These are phyloP conservation scores for Drosophila imparisetae DNA, from an alignment of 2,888 invertebrate genomes.

Conservation along the genomic window DNA sequence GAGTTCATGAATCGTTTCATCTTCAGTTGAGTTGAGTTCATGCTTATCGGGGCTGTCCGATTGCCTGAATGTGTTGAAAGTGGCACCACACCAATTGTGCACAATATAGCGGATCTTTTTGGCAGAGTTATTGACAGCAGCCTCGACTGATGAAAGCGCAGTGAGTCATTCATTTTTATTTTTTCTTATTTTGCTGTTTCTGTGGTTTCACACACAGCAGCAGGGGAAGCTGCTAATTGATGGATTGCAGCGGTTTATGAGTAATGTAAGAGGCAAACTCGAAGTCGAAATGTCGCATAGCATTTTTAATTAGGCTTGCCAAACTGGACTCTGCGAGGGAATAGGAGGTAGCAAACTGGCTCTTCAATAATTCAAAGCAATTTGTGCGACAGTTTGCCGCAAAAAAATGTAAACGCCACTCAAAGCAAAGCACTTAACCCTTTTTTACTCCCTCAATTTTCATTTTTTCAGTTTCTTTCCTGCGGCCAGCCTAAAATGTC, in stretches of 20 bases:
- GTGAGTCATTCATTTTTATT: conserved; percentile 60
- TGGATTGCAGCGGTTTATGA: conserved; percentile 68
- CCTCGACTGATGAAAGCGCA: conserved; percentile 55
- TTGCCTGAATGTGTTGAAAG: conserved; percentile 40
- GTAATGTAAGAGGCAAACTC: conserved; percentile 47
- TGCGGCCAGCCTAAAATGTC: conserved; percentile 54
- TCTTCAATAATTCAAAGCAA: conserved; percentile 76
- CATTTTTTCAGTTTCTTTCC: conserved; percentile 7
- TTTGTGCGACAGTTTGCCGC: conserved; percentile 75
- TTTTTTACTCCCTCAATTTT: conserved; percentile 38
- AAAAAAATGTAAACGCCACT: conserved; percentile 66
- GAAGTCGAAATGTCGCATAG: conserved; percentile 43
- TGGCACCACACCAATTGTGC: conserved; percentile 52
- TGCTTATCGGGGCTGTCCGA: conserved; percentile 49
- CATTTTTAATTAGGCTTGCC: conserved; percentile 69
- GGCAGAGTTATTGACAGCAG: conserved; percentile 74
- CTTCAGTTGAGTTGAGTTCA: conserved; percentile 19
- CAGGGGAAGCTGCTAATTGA: conserved; percentile 68
- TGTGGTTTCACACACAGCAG: conserved; percentile 38
- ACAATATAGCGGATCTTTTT: conserved; percentile 54
- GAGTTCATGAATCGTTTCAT: conserved; percentile 16
- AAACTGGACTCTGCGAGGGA: conserved; percentile 31
- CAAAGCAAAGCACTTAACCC: conserved; percentile 74
- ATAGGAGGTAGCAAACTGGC: conserved; percentile 16
- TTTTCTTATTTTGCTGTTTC: not conserved